These are phyloP conservation scores for Uromys caudimaculatus DNA, from an alignment of 2,797 vertebrate genomes.

Conservation along the genomic window DNA sequence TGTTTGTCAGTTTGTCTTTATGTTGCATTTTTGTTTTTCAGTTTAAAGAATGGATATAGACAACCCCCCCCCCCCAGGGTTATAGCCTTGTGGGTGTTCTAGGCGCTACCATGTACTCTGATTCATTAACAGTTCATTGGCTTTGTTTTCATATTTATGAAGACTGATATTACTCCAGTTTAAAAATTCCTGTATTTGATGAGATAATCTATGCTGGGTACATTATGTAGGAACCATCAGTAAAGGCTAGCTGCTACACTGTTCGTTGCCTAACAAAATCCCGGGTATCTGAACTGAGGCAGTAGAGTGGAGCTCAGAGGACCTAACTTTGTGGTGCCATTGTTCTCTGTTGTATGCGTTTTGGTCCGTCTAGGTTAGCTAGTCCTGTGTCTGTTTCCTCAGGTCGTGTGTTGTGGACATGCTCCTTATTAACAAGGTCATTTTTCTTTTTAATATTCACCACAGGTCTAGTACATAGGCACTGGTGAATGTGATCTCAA, in stretches of 20 bases:
- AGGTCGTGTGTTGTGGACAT: background rate
- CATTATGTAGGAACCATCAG: background rate
- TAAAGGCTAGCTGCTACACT: slow-evolving; percentile 35
- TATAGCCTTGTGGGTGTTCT: background rate
- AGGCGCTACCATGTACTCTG: background rate
- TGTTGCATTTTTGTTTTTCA: background rate
- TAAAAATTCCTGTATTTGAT: slow-evolving; percentile 19
- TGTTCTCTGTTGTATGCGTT: background rate
- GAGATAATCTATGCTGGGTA: background rate
- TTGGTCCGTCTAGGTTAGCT: background rate
- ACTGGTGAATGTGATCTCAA: slow-evolving; percentile 19
- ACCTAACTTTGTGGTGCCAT: background rate
- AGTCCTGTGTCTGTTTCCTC: background rate
- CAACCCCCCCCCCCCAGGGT: background rate
- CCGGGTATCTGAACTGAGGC: background rate
- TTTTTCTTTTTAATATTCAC: slow-evolving; percentile 9
- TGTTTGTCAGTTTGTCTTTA: background rate
- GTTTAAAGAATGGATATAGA: background rate
- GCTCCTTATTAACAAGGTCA: slow-evolving; percentile 6
- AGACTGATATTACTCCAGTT: background rate
- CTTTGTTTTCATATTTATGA: slow-evolving; percentile 42
- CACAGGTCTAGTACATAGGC: background rate
- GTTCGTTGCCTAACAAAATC: background rate
- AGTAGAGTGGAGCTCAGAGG: background rate
- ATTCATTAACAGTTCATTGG: background rate